phyloP scores from a whole-genome alignment of 2,113 vertebrate genomes.

The Limanda limanda region DNA sequence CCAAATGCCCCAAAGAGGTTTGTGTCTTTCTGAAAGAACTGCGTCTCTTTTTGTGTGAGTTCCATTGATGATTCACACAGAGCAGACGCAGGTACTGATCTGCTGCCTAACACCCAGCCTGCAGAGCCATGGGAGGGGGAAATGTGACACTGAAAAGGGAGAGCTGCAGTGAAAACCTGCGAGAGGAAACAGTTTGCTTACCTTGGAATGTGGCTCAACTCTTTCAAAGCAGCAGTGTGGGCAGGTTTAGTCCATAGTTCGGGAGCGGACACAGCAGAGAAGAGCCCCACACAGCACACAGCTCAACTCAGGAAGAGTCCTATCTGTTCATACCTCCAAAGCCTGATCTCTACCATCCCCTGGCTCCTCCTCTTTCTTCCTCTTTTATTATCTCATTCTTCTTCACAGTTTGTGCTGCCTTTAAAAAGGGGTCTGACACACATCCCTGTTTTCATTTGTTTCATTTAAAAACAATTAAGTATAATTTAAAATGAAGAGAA shows the following conservation, averaged over 20 bases:
- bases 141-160: background rate
- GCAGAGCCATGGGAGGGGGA: background rate
- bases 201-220: constrained; percentile 24
- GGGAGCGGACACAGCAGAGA: constrained; percentile 19
- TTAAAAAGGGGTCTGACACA: background rate
- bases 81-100: background rate
- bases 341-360: constrained; percentile 11
- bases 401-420: background rate
- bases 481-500: background rate
- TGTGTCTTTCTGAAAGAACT: background rate
- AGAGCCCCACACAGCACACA: background rate
- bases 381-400: constrained; percentile 3
- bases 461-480: too few species aligned
- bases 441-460: too few species aligned
- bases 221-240: background rate
- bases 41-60: background rate
- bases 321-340: constrained; percentile 30
- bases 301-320: constrained; percentile 51
- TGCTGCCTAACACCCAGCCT: background rate
- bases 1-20: background rate
- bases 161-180: background rate
- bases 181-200: constrained; percentile 23
- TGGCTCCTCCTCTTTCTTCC: constrained; percentile 55
- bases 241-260: constrained; percentile 37
- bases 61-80: background rate